Evolutionary conservation across 2,888 invertebrate species (phyloP).

Genomic region (Meandrusa payeni): DNA sequence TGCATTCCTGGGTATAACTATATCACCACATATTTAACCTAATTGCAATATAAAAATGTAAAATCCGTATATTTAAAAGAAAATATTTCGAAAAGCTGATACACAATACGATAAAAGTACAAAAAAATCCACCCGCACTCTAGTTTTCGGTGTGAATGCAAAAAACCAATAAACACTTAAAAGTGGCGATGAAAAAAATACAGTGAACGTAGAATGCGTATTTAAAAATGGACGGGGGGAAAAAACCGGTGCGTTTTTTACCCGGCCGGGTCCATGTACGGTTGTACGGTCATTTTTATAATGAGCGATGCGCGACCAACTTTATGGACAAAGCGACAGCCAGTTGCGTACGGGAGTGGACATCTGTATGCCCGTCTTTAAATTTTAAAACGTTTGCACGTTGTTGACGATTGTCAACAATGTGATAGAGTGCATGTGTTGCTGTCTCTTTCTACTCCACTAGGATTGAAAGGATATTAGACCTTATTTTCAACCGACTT

Average conservation of each 20-base stretch:
- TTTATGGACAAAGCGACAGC: slow-evolving; percentile 5
- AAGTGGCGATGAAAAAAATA: not conserved
- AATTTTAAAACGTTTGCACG: slow-evolving; percentile 11
- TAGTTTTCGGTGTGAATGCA: slow-evolving; percentile 3
- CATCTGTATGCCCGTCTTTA: slow-evolving; percentile 7
- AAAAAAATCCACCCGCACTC: not conserved
- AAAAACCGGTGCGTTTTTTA: not conserved
- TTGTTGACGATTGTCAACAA: not conserved
- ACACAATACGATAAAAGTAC: not conserved
- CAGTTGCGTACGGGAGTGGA: slow-evolving; percentile 10
- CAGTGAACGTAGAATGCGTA: slow-evolving; percentile 20
- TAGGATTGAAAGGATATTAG: too few relatives aligned
- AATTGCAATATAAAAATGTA: too few relatives aligned
- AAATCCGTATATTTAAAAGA: too few relatives aligned
- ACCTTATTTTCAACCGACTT: too few relatives aligned
- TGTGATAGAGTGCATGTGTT: too few relatives aligned
- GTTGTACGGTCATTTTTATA: slow-evolving; percentile 20
- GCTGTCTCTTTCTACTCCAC: too few relatives aligned
- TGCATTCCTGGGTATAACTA: too few relatives aligned
- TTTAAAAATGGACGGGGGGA: slow-evolving; percentile 15
- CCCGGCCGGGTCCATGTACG: slow-evolving; percentile 6
- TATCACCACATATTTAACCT: too few relatives aligned
- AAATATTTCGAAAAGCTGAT: too few relatives aligned
- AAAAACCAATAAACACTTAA: slow-evolving; percentile 16
- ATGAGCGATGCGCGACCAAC: slow-evolving; percentile 11